These are phyloP conservation scores for Cyphomyrus plagiostoma DNA, from an alignment of 2,113 vertebrate species.

Conservation along the genomic window DNA sequence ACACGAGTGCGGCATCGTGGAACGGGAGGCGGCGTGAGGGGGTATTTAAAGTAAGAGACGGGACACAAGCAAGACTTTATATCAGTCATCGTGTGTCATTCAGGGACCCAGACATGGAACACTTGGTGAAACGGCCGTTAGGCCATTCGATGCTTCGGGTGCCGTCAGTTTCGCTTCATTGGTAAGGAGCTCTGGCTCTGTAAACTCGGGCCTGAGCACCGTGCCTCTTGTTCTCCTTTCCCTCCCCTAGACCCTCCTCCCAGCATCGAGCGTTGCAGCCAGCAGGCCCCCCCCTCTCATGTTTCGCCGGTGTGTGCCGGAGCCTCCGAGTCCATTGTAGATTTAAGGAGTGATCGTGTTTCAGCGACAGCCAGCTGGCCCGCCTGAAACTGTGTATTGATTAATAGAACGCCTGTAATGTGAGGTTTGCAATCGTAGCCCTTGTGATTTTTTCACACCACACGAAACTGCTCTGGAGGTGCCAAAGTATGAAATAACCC, in stretches of 20 bases:
- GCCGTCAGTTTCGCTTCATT: background rate
- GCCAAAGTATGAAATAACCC: conserved; percentile 8
- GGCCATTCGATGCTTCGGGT: background rate
- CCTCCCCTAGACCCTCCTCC: background rate
- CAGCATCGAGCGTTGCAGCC: background rate
- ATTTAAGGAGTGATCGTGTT: background rate
- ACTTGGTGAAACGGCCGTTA: background rate
- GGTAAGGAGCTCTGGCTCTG: background rate
- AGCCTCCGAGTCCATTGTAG: background rate
- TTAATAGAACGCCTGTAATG: conserved; percentile 1
- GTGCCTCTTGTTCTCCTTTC: background rate
- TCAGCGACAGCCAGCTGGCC: background rate
- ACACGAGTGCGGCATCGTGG: background rate
- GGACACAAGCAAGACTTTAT: background rate
- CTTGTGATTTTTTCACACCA: conserved; percentile 15
- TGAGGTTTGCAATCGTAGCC: background rate
- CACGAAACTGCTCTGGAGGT: conserved; percentile 25
- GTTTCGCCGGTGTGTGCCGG: background rate
- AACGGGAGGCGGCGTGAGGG: background rate
- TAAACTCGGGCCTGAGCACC: background rate
- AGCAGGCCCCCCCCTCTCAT: background rate
- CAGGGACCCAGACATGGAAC: background rate
- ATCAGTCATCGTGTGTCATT: background rate
- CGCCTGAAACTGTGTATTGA: conserved; percentile 1
- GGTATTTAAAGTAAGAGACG: background rate